A percentile compares a stretch with the other conserved stretches of the same genome.
These are phyloP conservation scores for Telenomus remus DNA, from an alignment of 1,140 invertebrate genomes.

Conservation along the genomic window DNA sequence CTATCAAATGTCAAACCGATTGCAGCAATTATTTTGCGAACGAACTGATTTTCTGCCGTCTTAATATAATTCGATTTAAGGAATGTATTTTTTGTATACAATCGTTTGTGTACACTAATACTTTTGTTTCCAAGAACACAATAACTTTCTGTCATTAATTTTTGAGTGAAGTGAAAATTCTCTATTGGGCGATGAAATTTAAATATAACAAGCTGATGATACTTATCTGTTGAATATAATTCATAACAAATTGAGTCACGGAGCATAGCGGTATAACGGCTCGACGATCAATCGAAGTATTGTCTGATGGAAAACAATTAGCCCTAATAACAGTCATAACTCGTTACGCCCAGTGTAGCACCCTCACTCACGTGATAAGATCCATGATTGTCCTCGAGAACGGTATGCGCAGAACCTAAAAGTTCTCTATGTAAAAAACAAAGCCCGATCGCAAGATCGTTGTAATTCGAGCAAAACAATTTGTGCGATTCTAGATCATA, in stretches of 20 bases:
- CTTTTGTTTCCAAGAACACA: no score
- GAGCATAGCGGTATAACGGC: conserved; percentile 58
- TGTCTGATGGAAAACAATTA: conserved; percentile 62
- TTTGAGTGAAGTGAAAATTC: no score
- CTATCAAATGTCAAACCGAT: conserved; percentile 23
- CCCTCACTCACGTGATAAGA: conserved; percentile 50
- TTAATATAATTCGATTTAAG: not conserved
- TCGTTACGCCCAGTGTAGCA: conserved; percentile 56
- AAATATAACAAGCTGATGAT: conserved; percentile 38
- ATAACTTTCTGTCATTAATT: no score
- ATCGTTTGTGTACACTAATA: no score
- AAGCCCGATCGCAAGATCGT: conserved; percentile 47
- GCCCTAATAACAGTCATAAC: conserved; percentile 63
- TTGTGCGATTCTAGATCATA: conserved; percentile 48
- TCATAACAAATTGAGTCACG: conserved; percentile 56
- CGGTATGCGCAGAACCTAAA: conserved; percentile 29
- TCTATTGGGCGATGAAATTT: no score
- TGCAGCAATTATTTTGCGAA: not conserved
- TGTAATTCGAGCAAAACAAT: conserved; percentile 56
- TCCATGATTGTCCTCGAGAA: conserved; percentile 59
- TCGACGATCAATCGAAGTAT: conserved; percentile 60
- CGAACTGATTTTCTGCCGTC: not conserved
- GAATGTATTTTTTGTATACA: not conserved
- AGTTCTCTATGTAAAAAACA: conserved; percentile 34
- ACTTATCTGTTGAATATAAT: conserved; percentile 58